Evolutionary conservation across 2,113 vertebrate species (phyloP).

Genomic region (Eolophus roseicapilla): DNA sequence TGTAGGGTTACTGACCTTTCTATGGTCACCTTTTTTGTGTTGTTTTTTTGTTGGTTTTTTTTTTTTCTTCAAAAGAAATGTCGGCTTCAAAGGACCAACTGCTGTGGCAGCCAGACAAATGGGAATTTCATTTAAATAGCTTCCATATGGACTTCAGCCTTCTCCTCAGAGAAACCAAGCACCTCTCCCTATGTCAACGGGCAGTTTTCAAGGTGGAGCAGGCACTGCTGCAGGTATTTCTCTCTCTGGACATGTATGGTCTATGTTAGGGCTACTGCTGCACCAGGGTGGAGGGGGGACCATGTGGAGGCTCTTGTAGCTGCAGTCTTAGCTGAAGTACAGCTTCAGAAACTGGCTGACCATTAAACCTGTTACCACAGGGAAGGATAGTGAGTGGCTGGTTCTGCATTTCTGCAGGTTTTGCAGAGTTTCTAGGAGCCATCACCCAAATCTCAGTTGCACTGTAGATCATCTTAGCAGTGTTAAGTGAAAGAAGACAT

Average conservation of each 20-base stretch:
- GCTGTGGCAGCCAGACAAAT: background rate
- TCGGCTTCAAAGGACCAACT: background rate
- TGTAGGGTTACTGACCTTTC: background rate
- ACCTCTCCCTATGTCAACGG: accelerated
- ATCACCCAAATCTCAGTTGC: background rate
- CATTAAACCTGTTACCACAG: background rate
- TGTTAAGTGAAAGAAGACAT: background rate
- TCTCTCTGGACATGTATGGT: background rate
- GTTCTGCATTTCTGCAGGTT: background rate
- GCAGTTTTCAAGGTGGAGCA: background rate
- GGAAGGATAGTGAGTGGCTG: background rate
- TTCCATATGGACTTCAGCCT: background rate
- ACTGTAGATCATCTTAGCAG: background rate
- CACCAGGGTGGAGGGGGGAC: too few species aligned
- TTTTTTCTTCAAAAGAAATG: background rate
- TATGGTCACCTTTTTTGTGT: background rate
- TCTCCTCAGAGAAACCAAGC: background rate
- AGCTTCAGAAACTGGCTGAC: background rate
- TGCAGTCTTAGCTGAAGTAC: background rate
- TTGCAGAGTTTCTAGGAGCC: background rate
- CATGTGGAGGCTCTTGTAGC: background rate
- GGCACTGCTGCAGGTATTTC: accelerated
- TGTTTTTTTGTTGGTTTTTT: background rate
- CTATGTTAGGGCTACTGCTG: background rate
- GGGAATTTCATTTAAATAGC: background rate